These are phyloP conservation scores for Leptonema lineaticorne DNA, from an alignment of 1,140 invertebrate genomes.

Conservation along the genomic window DNA sequence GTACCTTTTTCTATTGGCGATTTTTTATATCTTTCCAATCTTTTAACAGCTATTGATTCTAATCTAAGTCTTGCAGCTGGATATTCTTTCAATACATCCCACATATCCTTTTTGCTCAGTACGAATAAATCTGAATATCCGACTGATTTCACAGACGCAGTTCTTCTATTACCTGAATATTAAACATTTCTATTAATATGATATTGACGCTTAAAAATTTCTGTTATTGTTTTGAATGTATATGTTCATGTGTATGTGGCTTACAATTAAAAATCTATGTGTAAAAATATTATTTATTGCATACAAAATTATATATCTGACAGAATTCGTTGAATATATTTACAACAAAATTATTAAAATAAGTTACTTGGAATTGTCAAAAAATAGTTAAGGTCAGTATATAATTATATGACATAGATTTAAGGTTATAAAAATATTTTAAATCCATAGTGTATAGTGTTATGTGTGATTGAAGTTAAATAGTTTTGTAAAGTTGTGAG, in stretches of 20 bases:
- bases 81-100: constrained; percentile 99
- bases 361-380: too few species aligned
- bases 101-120: constrained; percentile 98
- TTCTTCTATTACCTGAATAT: constrained; percentile 95
- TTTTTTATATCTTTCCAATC: constrained; percentile 93
- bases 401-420: too few species aligned
- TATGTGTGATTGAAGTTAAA: too few species aligned
- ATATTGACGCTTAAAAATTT: neutral
- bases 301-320: too few species aligned
- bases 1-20: constrained; percentile 87
- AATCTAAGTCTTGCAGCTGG: constrained; percentile 92
- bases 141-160: constrained; percentile 94
- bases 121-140: constrained; percentile 99
- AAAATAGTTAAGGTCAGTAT: too few species aligned
- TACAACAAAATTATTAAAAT: too few species aligned
- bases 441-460: too few species aligned
- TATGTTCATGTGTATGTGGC: neutral
- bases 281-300: too few species aligned
- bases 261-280: neutral
- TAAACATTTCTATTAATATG: constrained; percentile 40
- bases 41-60: constrained; percentile 96
- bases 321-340: too few species aligned
- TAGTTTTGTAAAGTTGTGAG: too few species aligned
- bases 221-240: neutral
- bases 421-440: too few species aligned